A percentile compares a stretch with the other conserved stretches of the same genome.
These are phyloP conservation scores for Actinia tenebrosa DNA, from an alignment of 64 coral and sea anemone genomes.

Conservation along the genomic window DNA sequence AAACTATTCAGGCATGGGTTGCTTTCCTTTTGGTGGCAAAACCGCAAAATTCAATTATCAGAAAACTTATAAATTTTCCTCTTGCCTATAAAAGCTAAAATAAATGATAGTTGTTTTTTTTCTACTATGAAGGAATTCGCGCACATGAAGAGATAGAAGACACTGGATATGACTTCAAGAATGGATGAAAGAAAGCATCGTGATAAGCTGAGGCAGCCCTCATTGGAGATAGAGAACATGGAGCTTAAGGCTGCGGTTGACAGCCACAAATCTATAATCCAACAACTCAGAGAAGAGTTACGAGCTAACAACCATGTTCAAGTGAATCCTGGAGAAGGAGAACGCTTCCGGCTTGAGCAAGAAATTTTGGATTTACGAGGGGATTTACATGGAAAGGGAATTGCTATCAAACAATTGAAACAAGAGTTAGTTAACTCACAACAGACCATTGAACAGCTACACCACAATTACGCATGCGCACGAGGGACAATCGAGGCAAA, in stretches of 20 bases:
- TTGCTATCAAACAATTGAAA: slow-evolving; percentile 49
- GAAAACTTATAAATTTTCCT: not conserved
- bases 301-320: not conserved
- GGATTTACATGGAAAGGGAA: slow-evolving; percentile 39
- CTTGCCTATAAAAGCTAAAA: not conserved
- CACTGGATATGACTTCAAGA: not conserved
- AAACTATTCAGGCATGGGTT: not conserved
- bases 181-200: not conserved
- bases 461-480: slow-evolving; percentile 87
- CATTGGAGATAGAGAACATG: slow-evolving; percentile 56
- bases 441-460: slow-evolving; percentile 71
- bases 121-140: not conserved
- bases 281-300: slow-evolving; percentile 38
- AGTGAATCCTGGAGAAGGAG: slow-evolving; percentile 30
- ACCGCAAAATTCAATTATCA: not conserved
- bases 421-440: slow-evolving; percentile 55
- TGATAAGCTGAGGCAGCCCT: not conserved
- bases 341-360: not conserved
- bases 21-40: not conserved
- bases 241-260: slow-evolving; percentile 51
- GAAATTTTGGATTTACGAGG: slow-evolving; percentile 7
- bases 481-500: slow-evolving; percentile 64
- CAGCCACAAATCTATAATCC: slow-evolving; percentile 36
- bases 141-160: not conserved
- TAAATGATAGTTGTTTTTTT: not conserved